These are phyloP conservation scores for Acromyrmex heyeri DNA, from an alignment of 1,140 invertebrate genomes.

Conservation along the genomic window DNA sequence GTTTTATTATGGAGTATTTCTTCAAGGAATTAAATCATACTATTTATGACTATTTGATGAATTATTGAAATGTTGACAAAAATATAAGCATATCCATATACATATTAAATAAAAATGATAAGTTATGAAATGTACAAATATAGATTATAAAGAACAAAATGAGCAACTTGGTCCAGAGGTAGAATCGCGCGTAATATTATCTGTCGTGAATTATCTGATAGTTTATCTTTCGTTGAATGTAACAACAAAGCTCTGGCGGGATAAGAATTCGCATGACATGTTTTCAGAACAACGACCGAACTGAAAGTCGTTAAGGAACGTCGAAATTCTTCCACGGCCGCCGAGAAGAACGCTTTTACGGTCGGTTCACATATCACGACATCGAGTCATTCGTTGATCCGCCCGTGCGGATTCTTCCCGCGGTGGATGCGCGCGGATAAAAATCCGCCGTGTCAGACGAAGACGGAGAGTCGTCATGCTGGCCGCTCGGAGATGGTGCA, in stretches of 20 bases:
- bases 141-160: background rate
- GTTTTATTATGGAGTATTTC: background rate
- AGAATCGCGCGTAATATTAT: slow-evolving; percentile 21
- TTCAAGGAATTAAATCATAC: background rate
- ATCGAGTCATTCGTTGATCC: slow-evolving; percentile 67
- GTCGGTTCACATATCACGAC: slow-evolving; percentile 75
- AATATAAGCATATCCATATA: background rate
- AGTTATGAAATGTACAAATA: background rate
- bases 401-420: slow-evolving; percentile 28
- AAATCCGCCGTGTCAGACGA: slow-evolving; percentile 40
- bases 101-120: background rate
- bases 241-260: slow-evolving; percentile 6
- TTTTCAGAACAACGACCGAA: slow-evolving; percentile 76
- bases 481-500: slow-evolving; percentile 54
- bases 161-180: background rate
- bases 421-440: slow-evolving; percentile 48
- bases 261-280: slow-evolving; percentile 55
- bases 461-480: slow-evolving; percentile 49
- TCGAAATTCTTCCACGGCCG: slow-evolving; percentile 48
- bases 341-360: slow-evolving; percentile 74
- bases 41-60: slow-evolving; percentile 30
- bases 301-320: slow-evolving; percentile 70
- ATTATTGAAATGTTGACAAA: slow-evolving; percentile 26
- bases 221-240: slow-evolving; percentile 30
- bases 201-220: slow-evolving; percentile 14